phyloP scores from a whole-genome alignment of 2,113 vertebrate species.

The Nesogale talazaci region DNA sequence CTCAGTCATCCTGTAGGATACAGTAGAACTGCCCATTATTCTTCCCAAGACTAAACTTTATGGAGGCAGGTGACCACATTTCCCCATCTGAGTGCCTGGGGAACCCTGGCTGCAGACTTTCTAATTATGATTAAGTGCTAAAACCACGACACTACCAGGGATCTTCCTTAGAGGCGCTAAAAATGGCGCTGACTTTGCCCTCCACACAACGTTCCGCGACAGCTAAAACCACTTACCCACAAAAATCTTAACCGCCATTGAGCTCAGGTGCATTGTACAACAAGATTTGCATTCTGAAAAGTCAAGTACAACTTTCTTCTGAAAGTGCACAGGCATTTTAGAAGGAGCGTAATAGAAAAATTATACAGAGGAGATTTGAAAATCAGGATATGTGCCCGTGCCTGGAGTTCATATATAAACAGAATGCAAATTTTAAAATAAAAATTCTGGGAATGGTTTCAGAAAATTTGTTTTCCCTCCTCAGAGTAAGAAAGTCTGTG shows the following conservation, averaged over 20 bases:
- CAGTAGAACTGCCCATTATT: background rate
- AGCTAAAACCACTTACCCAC: slow-evolving; percentile 16
- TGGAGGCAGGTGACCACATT: background rate
- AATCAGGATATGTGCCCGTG: slow-evolving; percentile 54
- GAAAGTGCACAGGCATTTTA: slow-evolving; percentile 67
- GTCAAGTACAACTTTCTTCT: slow-evolving; percentile 61
- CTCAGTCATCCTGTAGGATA: background rate
- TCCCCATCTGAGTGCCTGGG: background rate
- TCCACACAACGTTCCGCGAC: background rate
- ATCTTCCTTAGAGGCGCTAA: background rate
- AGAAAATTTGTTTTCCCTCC: slow-evolving; percentile 76
- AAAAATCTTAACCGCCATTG: slow-evolving; percentile 48
- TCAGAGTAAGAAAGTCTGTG: slow-evolving; percentile 68
- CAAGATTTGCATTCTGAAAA: slow-evolving; percentile 72
- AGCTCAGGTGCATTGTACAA: slow-evolving; percentile 64
- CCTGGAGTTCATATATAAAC: slow-evolving; percentile 77
- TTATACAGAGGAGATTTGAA: slow-evolving; percentile 59
- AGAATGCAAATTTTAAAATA: slow-evolving; percentile 77
- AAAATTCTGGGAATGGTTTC: slow-evolving; percentile 76
- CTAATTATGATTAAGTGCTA: background rate
- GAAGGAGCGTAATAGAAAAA: slow-evolving; percentile 73
- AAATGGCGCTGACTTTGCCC: background rate
- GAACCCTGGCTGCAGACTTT: background rate
- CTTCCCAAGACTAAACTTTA: background rate
- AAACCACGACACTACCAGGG: background rate